phyloP scores from a whole-genome alignment of 2,797 vertebrate genomes.

The Cyprinodon diabolis region DNA sequence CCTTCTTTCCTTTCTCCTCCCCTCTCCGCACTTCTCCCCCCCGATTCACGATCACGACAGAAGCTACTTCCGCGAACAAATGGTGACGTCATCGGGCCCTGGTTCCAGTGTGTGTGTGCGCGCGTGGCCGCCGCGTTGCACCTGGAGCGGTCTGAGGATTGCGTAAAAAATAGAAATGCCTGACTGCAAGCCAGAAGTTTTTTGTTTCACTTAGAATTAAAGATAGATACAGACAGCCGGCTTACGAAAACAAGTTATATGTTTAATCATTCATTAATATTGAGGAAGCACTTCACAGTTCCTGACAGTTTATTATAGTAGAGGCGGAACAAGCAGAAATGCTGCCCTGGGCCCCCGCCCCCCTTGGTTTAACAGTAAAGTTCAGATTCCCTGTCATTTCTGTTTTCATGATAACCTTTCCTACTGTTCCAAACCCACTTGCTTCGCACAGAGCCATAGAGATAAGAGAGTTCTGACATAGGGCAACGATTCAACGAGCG shows the following conservation, averaged over 20 bases:
- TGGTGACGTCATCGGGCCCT: conserved; percentile 77
- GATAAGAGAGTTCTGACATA: no score
- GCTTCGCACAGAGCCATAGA: neutral
- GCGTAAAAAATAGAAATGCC: conserved; percentile 49
- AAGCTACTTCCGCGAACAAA: conserved; percentile 83
- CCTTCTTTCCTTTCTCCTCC: conserved; percentile 53
- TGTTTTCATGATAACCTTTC: neutral
- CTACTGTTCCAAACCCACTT: neutral
- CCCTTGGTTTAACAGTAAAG: neutral
- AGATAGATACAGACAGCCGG: neutral
- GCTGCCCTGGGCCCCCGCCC: neutral
- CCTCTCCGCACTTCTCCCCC: conserved; percentile 36
- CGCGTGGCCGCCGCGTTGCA: conserved; percentile 38
- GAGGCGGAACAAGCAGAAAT: neutral
- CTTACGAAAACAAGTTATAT: neutral
- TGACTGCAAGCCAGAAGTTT: neutral
- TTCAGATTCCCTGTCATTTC: neutral
- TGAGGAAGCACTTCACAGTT: neutral
- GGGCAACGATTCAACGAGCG: no score
- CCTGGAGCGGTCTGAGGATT: conserved; percentile 59
- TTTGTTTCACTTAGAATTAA: neutral
- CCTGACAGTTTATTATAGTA: neutral
- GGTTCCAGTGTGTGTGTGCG: conserved; percentile 5
- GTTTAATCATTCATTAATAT: neutral
- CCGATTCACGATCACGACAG: conserved; percentile 72